Evolutionary conservation across 2,888 invertebrate genomes (phyloP).

Genomic region (Petrolisthes manimaculis): DNA sequence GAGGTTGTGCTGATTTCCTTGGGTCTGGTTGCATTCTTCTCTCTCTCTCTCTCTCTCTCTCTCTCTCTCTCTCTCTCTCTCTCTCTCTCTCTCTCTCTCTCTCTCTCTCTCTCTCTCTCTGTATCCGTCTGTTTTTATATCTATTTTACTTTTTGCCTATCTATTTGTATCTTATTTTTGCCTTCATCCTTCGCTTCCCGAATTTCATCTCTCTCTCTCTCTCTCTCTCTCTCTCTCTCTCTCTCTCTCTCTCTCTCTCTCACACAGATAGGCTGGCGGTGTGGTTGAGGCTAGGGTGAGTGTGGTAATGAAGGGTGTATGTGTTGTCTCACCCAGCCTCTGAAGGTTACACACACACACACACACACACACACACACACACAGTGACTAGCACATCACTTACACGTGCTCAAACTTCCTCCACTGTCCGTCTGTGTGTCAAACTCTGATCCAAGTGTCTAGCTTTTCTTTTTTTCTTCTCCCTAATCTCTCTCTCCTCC

Average conservation of each 20-base stretch:
- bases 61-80: neutral
- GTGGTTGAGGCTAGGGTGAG: too few species aligned
- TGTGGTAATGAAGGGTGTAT: neutral
- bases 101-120: neutral
- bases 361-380: neutral
- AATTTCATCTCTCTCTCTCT: neutral
- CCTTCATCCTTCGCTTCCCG: neutral
- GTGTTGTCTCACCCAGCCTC: neutral
- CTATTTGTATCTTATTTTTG: neutral
- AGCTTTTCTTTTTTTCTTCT: too few species aligned
- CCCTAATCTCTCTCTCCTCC: neutral
- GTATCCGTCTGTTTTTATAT: neutral
- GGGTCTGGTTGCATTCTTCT: neutral
- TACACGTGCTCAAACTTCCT: too few species aligned
- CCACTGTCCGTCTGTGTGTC: neutral
- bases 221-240: constrained; percentile 24
- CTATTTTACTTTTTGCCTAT: neutral
- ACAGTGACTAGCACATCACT: neutral
- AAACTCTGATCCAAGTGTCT: neutral
- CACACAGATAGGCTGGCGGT: neutral
- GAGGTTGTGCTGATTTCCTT: neutral
- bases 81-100: neutral
- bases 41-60: neutral
- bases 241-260: constrained; percentile 20
- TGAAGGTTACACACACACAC: neutral